Base-by-base conservation (phyloP, 2,113 vertebrate genomes). In the Entelurus aequoreus region DNA sequence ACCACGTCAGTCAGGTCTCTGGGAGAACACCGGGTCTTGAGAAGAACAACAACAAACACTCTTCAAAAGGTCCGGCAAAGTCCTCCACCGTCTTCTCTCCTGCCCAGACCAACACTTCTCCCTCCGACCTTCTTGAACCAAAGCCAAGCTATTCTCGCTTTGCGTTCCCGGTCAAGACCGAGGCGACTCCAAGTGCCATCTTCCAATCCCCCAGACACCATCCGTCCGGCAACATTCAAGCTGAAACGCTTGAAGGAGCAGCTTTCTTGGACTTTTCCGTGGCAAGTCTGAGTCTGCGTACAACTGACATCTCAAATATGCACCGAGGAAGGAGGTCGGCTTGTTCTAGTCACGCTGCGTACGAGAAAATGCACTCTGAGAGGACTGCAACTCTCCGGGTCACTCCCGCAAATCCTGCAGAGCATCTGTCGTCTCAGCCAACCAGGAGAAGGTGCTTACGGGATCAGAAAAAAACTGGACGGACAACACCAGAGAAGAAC, bases 141-240 rank as follows among this genome's bases (percentile, higher is more conserved):
- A 70, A 82, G 68, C 68, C 84, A 64, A 80, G 44, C 40, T 50
- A 78, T 62, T 75, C 57, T 69, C 71, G 67, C 5, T 56, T 66
- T 56, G 51, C 68, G 46, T 60, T 54, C 8, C 56, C 38, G 36
- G 64, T 64, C n/a, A 60, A 63, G 42, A 57, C 14, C 36, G 51
- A 67, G 50, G 15, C 19, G 0, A 76, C 71, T 50, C 71, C 52
- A 5, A 71, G 82, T 3, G 46, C 81, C 57, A 77, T 48, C 2
- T 66, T 81, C 64, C 78, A 78, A 5, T 63, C 68, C 50, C 65
- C 74, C 42, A 79, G 81, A 59, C 69, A 75, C 38, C 82, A 71
- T 71, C 79, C 77, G 8, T 84, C 82, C 52, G 67, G 69, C 9
- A 76, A 12, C 11, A 12, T 12, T 46, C 10, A 46, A 46, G 42